Evolutionary conservation across 2,888 invertebrate genomes (phyloP), one percentile per base, ranked within the genome.

Genomic region (Alviniconcha strummeri): DNA sequence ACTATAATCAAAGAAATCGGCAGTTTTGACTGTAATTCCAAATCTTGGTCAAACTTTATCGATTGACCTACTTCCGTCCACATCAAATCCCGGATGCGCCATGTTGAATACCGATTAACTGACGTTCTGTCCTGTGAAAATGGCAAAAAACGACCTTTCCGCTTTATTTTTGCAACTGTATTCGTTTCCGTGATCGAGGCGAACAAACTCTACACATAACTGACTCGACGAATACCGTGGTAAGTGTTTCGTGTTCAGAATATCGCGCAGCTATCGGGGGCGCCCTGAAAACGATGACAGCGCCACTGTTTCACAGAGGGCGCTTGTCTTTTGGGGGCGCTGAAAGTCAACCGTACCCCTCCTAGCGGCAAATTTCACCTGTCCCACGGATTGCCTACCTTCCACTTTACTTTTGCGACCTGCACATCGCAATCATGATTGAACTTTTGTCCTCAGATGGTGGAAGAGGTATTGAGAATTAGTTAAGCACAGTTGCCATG

Each of bases 271-370:
- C 52, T 7, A 60, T 55, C 36, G 36, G 55, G 36, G 9, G 9
- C 69, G 64, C 80, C n/a, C 11, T 5, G 15, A 57, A 52, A 36
- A 15, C 69, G 82, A 76, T 77, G n/a, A 19, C 82, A 77, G 82
- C 82, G 82, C 82, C 82, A 69, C 82, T 82, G 56, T 82, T 80
- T 81, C 83, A 85, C 87, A 88, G 89, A 85, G 88, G 89, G 89
- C 89, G 89, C 89, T 89, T 86, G 86, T 81, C 84, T 82, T 85
- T 86, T 87, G 89, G 88, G 88, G 88, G 89, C 89, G 89, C 89
- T 89, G 86, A 84, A 75, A 84, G 84, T 83, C 71, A 85, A 83
- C 76, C 83, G 83, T 83, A 80, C 83, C 87, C 86, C 88, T 88
- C 85, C 85, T 85, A 84, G 85, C 85, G 85, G 85, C 84, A 79